A percentile compares a stretch with the other conserved stretches of the same genome.
Evolutionary conservation across 2,113 vertebrate genomes (phyloP).

Genomic region (Zosterops pallidus): DNA sequence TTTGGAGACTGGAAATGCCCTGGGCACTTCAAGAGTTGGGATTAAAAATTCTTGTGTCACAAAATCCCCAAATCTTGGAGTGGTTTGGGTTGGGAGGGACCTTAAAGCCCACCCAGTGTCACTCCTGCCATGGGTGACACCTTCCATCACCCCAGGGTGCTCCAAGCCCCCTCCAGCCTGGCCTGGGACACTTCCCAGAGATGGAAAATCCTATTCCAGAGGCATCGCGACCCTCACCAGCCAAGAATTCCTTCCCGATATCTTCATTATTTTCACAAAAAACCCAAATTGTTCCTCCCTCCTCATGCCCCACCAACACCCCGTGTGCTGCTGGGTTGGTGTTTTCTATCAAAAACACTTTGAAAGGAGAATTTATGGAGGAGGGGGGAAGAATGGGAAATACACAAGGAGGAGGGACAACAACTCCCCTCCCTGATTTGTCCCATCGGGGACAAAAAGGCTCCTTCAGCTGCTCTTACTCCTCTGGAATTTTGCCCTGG

Average conservation of each 20-base stretch:
- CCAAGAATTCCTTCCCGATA: neutral
- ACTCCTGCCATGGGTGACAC: neutral
- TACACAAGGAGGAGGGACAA: neutral
- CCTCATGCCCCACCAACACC: neutral
- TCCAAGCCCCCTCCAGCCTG: fast-evolving
- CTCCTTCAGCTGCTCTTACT: neutral
- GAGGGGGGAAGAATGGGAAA: neutral
- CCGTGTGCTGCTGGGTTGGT: neutral
- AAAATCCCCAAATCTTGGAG: neutral
- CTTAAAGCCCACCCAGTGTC: neutral
- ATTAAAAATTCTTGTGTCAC: neutral
- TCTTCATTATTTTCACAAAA: neutral
- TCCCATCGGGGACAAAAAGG: neutral
- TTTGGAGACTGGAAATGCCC: neutral
- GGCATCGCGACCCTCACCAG: neutral
- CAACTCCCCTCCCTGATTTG: neutral
- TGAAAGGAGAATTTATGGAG: neutral
- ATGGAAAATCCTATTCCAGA: neutral
- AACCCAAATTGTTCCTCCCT: neutral
- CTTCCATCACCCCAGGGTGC: fast-evolving
- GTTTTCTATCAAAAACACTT: fast-evolving
- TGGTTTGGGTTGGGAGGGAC: neutral
- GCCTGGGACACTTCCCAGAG: neutral
- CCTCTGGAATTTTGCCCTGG: neutral
- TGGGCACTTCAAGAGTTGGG: neutral